phyloP scores from a whole-genome alignment of 2,113 vertebrate species.

The Petromus typicus region DNA sequence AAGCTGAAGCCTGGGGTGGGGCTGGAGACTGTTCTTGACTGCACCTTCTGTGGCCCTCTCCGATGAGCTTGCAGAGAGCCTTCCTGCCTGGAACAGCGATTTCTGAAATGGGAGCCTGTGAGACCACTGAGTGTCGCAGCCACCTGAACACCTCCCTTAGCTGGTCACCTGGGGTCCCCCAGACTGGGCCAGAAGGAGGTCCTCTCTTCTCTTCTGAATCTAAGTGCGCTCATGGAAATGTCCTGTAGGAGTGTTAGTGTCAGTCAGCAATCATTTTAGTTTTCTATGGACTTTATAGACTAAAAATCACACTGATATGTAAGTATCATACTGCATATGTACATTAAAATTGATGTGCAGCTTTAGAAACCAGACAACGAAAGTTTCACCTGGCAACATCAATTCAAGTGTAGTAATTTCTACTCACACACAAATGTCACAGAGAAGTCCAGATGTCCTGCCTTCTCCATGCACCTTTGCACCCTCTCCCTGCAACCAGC shows the following conservation, averaged over 20 bases:
- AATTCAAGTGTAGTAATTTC: background rate
- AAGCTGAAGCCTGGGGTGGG: background rate
- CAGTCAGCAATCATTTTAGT: background rate
- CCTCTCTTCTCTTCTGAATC: background rate
- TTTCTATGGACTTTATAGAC: background rate
- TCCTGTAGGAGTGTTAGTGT: background rate
- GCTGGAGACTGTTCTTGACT: background rate
- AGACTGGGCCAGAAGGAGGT: background rate
- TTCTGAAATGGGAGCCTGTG: background rate
- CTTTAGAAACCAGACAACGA: background rate
- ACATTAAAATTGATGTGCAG: background rate
- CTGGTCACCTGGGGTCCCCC: background rate
- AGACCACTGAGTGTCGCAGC: background rate
- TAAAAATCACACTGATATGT: background rate
- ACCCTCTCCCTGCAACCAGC: no score
- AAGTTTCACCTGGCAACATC: background rate
- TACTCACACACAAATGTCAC: background rate
- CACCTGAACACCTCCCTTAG: background rate
- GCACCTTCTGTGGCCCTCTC: background rate
- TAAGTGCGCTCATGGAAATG: background rate
- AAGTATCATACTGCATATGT: background rate
- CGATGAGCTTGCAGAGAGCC: no score
- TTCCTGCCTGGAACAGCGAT: no score
- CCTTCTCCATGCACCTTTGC: no score
- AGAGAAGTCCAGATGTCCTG: no score